Percentiles rank a stretch among this genome's conserved stretches.
Evolutionary conservation across 1,140 invertebrate genomes (phyloP).

Genomic region (Bombus waltoni): DNA sequence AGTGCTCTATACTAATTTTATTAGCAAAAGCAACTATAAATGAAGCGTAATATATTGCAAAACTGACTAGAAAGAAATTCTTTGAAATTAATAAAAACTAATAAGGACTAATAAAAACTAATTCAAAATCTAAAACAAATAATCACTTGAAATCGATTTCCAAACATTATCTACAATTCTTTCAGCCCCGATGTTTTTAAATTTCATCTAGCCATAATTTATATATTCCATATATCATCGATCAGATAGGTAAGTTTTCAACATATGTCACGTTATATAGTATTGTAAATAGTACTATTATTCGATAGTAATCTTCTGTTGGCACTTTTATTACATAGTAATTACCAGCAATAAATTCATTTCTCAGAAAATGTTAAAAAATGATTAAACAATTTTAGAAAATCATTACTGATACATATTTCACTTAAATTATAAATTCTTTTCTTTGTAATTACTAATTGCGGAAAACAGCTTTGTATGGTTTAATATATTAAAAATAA

Average conservation of each 20-base stretch:
- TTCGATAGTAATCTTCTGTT: background rate
- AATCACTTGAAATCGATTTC: background rate
- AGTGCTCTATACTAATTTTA: background rate
- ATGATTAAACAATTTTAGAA: background rate
- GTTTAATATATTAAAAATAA: background rate
- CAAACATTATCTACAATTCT: background rate
- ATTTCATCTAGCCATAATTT: background rate
- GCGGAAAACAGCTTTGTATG: background rate
- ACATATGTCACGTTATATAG: background rate
- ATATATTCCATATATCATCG: background rate
- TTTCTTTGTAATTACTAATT: background rate
- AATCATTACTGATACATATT: background rate
- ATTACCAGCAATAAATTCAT: background rate
- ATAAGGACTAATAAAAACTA: background rate
- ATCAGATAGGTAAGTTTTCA: background rate
- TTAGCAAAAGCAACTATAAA: background rate
- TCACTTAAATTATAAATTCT: background rate
- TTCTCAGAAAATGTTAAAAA: background rate
- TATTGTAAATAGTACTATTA: background rate
- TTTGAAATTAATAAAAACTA: background rate
- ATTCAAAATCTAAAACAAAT: background rate
- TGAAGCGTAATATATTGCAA: background rate
- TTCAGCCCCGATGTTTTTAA: background rate
- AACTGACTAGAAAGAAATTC: background rate
- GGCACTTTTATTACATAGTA: conserved; percentile 17